Evolutionary conservation across 2,888 invertebrate genomes (phyloP).

Genomic region (Mellilla xanthometata): DNA sequence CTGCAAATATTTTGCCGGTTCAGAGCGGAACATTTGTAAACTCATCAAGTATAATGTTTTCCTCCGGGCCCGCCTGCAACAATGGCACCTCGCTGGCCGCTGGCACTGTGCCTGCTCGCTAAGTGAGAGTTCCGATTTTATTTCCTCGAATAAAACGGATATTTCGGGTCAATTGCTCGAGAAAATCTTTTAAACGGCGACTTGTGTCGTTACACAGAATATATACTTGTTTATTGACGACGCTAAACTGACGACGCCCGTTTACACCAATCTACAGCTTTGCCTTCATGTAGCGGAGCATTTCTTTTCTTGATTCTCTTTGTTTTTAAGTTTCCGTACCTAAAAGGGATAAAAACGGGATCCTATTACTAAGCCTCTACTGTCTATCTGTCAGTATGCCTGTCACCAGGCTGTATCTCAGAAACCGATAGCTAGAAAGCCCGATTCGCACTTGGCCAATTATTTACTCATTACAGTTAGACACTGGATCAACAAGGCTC

Average conservation of each 20-base stretch:
- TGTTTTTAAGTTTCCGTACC: no score
- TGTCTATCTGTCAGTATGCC: no score
- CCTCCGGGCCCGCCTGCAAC: constrained; percentile 25
- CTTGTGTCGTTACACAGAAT: constrained; percentile 22
- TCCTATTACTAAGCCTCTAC: no score
- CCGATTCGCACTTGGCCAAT: no score
- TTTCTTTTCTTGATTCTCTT: no score
- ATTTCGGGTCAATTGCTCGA: constrained; percentile 35
- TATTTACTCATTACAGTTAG: no score
- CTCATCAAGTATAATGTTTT: constrained; percentile 35
- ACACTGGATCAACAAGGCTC: no score
- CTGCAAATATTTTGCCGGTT: constrained; percentile 23
- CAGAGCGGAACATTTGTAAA: constrained; percentile 30
- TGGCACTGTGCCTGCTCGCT: constrained; percentile 36
- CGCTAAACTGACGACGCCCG: constrained; percentile 16
- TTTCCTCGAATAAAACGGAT: constrained; percentile 34
- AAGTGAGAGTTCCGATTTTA: constrained; percentile 37
- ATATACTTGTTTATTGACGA: constrained; percentile 29
- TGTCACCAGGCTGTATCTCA: no score
- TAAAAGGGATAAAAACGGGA: no score
- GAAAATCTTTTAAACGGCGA: constrained; percentile 33
- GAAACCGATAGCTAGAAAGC: no score
- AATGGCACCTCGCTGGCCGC: constrained; percentile 29
- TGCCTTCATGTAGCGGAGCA: neutral
- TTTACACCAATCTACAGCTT: neutral